Base-by-base conservation (phyloP, 2,113 vertebrate genomes). In the Deroptyus accipitrinus region DNA sequence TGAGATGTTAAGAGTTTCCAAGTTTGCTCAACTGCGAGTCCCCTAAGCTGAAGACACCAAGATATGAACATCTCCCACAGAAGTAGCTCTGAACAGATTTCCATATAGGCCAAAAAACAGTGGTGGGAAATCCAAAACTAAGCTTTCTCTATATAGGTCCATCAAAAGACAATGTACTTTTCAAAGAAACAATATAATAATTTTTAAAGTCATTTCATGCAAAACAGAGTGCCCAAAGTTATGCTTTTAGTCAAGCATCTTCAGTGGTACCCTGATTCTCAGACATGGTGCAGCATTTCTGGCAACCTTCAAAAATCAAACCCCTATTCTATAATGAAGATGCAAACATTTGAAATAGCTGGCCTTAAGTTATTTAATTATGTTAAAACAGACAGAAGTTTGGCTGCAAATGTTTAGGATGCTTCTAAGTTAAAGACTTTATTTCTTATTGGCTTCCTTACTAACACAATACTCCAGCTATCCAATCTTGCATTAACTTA, bases 401-500 rank as follows among this genome's bases (percentile, higher is more conserved):
- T 55, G 48, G 27, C 64, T 93, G 63, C 61, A 93, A 90, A 66
- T 54, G 28, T 41, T 76, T 68, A 69, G 28, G 39, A 44, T 69
- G 57, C 18, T 94, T 94, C 87, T 72, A 64, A 37, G 77, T 49
- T 90, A 46, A 89, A 61, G 20, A 63, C 61, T 81, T 90, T 62
- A 85, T 90, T 93, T 87, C 37, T 93, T 88, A 62, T 39, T 92
- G 77, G 54, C 33, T 94, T 83, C 54, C 76, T 81, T 81, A 83
- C 48, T 83, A 93, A 90, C 39, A 75, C 11, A 90, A 62, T 92
- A 84, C n/a, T 68, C 63, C 46, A 75, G 54, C 44, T 90, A 88
- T 7, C 33, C 64, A 67, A 41, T 69, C 76, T 84, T 81, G 35
- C 35, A 92, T 81, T 90, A 88, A 86, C 55, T 75, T 41, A 25